Conservation (phyloP, 2,797 vertebrate species). For the Anisognathus igniventris region DNA sequence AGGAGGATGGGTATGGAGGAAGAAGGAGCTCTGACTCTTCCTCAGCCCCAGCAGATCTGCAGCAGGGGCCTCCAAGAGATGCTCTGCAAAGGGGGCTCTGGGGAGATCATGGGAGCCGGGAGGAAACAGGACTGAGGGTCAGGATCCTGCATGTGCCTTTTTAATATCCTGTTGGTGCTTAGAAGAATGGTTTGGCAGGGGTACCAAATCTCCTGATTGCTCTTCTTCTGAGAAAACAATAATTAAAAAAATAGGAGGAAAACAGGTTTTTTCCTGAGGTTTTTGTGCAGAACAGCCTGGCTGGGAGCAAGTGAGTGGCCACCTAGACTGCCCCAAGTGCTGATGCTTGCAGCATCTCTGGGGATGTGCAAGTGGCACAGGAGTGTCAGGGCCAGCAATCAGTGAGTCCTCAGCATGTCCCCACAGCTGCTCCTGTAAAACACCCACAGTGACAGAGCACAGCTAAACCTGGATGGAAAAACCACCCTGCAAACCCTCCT, state of each 20-base stretch:
- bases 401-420: neutral
- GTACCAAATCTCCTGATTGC: neutral
- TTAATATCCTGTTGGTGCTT: no score
- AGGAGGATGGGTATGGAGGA: neutral
- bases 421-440: neutral
- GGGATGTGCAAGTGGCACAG: accelerated
- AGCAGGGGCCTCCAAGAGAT: neutral
- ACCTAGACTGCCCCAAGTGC: accelerated
- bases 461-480: neutral
- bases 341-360: neutral
- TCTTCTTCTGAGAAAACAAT: neutral
- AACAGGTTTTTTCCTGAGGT: neutral
- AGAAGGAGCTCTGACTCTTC: neutral
- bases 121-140: neutral
- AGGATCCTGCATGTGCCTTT: neutral
- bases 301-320: neutral
- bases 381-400: neutral
- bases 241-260: neutral
- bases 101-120: neutral
- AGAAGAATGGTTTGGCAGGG: neutral
- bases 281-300: neutral
- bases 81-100: neutral
- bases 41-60: neutral
- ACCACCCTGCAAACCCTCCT: neutral
- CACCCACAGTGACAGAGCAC: accelerated